phyloP scores from a whole-genome alignment of 1,140 invertebrate species.

The Vanessa atalanta region DNA sequence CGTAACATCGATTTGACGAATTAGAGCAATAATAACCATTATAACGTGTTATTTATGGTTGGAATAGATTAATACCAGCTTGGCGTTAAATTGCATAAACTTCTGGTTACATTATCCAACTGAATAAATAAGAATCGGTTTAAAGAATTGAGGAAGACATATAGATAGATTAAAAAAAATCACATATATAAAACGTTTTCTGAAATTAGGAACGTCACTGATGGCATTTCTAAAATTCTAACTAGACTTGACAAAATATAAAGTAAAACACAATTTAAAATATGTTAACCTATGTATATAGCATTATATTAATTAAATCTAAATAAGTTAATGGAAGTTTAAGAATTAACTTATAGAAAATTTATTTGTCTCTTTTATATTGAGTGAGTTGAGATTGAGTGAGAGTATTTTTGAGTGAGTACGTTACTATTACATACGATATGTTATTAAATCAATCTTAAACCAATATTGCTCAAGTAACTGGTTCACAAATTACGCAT shows the following conservation, averaged over 20 bases:
- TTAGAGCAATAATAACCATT: slow-evolving; percentile 11
- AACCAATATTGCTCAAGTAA: slow-evolving; percentile 27
- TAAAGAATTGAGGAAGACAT: background rate
- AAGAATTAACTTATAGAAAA: too few species aligned
- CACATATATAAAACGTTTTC: too few species aligned
- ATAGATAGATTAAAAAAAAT: background rate
- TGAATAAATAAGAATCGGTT: background rate
- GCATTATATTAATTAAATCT: too few species aligned
- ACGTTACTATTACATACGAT: background rate
- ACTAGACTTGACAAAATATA: too few species aligned
- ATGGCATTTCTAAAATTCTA: too few species aligned
- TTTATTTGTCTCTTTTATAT: too few species aligned
- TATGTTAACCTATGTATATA: too few species aligned
- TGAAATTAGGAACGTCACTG: too few species aligned
- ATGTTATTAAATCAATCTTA: background rate
- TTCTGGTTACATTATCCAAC: background rate
- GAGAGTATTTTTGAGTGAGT: too few species aligned
- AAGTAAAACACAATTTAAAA: too few species aligned
- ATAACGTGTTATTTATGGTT: slow-evolving; percentile 9
- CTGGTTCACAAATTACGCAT: slow-evolving; percentile 37
- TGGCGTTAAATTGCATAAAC: slow-evolving; percentile 16
- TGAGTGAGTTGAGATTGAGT: too few species aligned
- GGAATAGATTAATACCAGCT: background rate
- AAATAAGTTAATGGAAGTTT: too few species aligned
- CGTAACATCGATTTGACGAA: slow-evolving; percentile 8